These are phyloP conservation scores for Batillaria attramentaria DNA, from an alignment of 1,140 invertebrate species.

Conservation along the genomic window DNA sequence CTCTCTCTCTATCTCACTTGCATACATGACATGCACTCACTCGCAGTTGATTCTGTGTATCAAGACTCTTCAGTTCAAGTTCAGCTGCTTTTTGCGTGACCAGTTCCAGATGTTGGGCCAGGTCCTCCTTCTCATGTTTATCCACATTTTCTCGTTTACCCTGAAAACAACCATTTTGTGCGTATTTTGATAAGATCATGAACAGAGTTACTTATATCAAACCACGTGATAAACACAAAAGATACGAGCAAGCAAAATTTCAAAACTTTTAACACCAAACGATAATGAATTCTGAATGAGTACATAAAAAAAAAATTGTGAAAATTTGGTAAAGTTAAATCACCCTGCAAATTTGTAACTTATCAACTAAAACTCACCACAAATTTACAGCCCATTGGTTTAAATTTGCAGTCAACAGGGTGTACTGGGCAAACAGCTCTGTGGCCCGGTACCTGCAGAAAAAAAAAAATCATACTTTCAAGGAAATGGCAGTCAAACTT, in stretches of 20 bases:
- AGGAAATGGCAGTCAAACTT: neutral
- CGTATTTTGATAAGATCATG: neutral
- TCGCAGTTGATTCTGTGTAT: slow-evolving; percentile 36
- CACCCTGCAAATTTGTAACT: neutral
- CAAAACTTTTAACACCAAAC: neutral
- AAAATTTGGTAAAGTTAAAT: too few relatives aligned
- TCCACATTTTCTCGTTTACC: slow-evolving; percentile 37
- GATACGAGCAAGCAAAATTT: neutral
- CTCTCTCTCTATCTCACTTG: too few relatives aligned
- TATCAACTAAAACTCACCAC: slow-evolving; percentile 33
- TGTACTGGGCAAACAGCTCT: slow-evolving; percentile 37
- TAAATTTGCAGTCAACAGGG: slow-evolving; percentile 49
- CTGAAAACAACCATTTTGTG: slow-evolving; percentile 32
- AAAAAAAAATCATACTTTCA: neutral
- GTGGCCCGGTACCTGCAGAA: slow-evolving; percentile 44
- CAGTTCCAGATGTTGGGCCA: slow-evolving; percentile 46
- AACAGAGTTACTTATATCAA: neutral
- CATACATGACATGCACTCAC: slow-evolving; percentile 33
- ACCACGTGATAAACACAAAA: neutral
- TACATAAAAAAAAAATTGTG: too few relatives aligned
- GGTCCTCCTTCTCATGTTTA: slow-evolving; percentile 41
- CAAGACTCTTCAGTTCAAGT: slow-evolving; percentile 44
- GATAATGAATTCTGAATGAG: too few relatives aligned
- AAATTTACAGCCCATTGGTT: slow-evolving; percentile 46
- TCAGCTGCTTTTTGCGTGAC: slow-evolving; percentile 38